These are phyloP conservation scores for Drosophila diplacantha DNA, from an alignment of 2,888 invertebrate species.

Conservation along the genomic window DNA sequence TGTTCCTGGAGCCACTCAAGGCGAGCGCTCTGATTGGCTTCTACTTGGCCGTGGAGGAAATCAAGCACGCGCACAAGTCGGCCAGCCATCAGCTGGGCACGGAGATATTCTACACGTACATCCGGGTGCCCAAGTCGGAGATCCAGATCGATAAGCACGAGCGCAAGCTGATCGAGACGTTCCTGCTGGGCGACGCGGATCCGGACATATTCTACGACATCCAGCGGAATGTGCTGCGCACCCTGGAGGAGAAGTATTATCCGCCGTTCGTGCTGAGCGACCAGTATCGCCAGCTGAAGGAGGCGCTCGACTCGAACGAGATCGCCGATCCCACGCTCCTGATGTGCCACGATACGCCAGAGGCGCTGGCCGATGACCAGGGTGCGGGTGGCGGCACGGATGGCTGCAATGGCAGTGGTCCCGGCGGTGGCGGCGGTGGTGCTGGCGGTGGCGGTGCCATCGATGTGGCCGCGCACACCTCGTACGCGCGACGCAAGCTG, in stretches of 20 bases:
- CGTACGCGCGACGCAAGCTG: constrained; percentile 88
- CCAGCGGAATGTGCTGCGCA: constrained; percentile 87
- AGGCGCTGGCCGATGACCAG: constrained; percentile 68
- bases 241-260: constrained; percentile 91
- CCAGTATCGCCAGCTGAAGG: constrained; percentile 83
- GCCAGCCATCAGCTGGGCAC: constrained; percentile 91
- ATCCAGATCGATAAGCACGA: constrained; percentile 89
- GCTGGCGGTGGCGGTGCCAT: constrained; percentile 65
- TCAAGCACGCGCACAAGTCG: constrained; percentile 85
- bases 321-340: constrained; percentile 77
- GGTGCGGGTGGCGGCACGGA: constrained; percentile 49
- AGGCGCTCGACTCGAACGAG: constrained; percentile 76
- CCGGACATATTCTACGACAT: constrained; percentile 93
- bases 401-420: constrained; percentile 48
- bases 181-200: constrained; percentile 90
- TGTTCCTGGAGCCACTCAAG: constrained; percentile 89
- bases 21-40: constrained; percentile 91
- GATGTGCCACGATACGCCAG: constrained; percentile 62
- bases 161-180: constrained; percentile 91
- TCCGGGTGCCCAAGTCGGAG: constrained; percentile 88
- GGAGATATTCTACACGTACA: constrained; percentile 94
- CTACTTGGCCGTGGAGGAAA: constrained; percentile 91
- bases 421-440: constrained; percentile 47
- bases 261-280: constrained; percentile 92
- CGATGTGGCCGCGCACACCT: constrained; percentile 89